Conservation (phyloP, 2,888 invertebrate species). For the Nomada hirtipes region DNA sequence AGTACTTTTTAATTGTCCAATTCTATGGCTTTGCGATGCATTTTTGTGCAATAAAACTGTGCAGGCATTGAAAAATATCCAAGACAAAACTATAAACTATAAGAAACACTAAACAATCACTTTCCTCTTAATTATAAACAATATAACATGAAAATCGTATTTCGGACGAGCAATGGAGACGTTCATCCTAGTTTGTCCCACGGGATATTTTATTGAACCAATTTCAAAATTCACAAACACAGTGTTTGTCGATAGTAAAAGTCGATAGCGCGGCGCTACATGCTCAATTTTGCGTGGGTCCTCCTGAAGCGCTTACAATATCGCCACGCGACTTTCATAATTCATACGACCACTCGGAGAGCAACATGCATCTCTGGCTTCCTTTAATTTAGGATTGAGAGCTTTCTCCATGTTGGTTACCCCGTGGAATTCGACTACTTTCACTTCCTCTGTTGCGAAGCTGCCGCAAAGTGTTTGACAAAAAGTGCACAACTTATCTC, state of each 20-base stretch:
- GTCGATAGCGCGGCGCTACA: slow-evolving; percentile 34
- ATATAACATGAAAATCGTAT: no score
- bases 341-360: slow-evolving; percentile 14
- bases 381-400: slow-evolving; percentile 24
- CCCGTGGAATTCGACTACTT: slow-evolving; percentile 39
- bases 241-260: neutral
- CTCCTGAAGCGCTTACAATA: slow-evolving; percentile 40
- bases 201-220: neutral
- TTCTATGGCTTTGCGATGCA: no score
- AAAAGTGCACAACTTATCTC: neutral
- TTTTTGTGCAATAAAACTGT: neutral
- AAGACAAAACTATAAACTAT: neutral
- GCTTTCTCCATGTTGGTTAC: slow-evolving; percentile 26
- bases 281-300: slow-evolving; percentile 14
- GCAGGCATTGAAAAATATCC: neutral
- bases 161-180: no score
- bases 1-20: neutral
- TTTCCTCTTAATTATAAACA: neutral
- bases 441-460: slow-evolving; percentile 43
- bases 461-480: slow-evolving; percentile 20
- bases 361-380: slow-evolving; percentile 4
- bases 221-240: slow-evolving; percentile 14
- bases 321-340: slow-evolving; percentile 43
- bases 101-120: neutral
- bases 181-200: no score